Base-by-base conservation (phyloP, 92 coral and sea anemone species). In the Actinernus sp. region DNA sequence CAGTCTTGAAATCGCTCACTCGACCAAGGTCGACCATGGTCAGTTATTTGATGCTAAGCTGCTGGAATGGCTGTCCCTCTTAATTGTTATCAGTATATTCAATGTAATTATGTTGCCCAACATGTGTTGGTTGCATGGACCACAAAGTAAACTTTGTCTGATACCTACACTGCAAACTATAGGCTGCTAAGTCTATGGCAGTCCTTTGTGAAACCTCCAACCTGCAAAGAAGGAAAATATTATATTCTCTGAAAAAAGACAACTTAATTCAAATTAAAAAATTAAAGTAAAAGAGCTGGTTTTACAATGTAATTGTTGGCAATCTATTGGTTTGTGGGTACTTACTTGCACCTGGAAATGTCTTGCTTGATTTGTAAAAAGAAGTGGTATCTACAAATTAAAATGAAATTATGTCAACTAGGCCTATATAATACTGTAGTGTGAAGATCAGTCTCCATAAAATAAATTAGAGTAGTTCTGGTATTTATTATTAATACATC, bases 341-440 rank as follows among this genome's bases (percentile, higher is more conserved):
- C 93, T 71, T 81, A 94, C 98, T 92, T 94, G 33, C 71, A 69
- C 52, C 46, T 81, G 74, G 84, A 76, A 67, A 87, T 87, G 55
- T 94, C 98, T 56, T 87, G 97, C 58, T 94, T 94, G 36, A 94
- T 65, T 94, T 94, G 98, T 48, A 94, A 57, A 48, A 94, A 94
- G 66, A 94, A 94, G 53, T 94, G 98, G 59, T 94, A 94, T 64
- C 98, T 94, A 43, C 20, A 77, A 31, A 62, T 40, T 14, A 19
- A 22, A 14, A 16, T 39, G 0, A 20, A 21, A 6, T 17, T 12
- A 11, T 0, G 5, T 20, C 36, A n/a, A 55, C 0, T 43, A 6
- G 37, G n/a, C n/a, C n/a, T n/a, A n/a, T n/a, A 28, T 2, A 36
- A 27, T 36, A 51, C 21, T 17, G 26, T 3, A 50, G 31, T 45